Evolutionary conservation across 2,888 invertebrate genomes (phyloP).

Genomic region (Hanleya hanleyi): DNA sequence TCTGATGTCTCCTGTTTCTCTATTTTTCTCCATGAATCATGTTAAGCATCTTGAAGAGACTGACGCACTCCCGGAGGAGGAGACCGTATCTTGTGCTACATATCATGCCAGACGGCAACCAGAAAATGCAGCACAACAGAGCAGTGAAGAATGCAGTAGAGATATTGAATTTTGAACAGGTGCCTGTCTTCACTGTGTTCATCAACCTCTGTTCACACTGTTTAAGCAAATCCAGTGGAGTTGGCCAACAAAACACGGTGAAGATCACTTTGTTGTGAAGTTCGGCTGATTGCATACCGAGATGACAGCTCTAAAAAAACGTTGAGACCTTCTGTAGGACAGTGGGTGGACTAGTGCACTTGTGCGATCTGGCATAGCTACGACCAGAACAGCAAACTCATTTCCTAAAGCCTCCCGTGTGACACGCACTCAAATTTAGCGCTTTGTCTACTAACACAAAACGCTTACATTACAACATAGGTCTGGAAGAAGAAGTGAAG

Average conservation of each 20-base stretch:
- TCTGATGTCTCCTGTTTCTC: no score
- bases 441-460: neutral
- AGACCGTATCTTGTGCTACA: neutral
- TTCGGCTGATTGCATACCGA: neutral
- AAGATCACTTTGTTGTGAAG: neutral
- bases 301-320: neutral
- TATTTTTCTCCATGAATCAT: no score
- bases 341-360: slow-evolving; percentile 7
- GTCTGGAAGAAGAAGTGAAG: neutral
- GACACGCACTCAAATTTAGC: neutral
- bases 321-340: neutral
- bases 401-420: neutral
- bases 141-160: neutral
- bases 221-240: neutral
- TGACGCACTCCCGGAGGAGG: neutral
- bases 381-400: neutral
- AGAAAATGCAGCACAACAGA: neutral
- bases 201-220: neutral
- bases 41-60: no score
- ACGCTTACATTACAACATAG: neutral
- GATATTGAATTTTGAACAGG: neutral
- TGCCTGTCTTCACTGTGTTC: neutral
- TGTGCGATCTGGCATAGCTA: neutral
- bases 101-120: neutral
- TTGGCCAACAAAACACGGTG: neutral